Base-by-base conservation (phyloP, 2,113 vertebrate genomes). In the Euleptes europaea region DNA sequence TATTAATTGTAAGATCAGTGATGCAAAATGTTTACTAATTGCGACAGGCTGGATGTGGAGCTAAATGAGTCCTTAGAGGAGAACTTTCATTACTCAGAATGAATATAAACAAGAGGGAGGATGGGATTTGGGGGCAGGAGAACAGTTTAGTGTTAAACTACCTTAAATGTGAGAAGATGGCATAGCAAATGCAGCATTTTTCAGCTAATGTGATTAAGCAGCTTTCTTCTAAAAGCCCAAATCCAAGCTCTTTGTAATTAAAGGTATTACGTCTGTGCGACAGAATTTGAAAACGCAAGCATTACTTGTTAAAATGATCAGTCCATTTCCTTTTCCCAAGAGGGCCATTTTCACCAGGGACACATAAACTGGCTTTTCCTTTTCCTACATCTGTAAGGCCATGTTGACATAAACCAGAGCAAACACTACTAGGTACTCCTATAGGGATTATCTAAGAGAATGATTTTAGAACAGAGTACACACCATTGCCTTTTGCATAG, bases 1-100 rank as follows among this genome's bases (percentile, higher is more conserved):
- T 65, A 49, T 76, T 77, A 74, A 90, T 88, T 88, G 33, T 85
- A 60, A 78, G 84, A 73, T 82, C 28, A 66, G 57, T 70, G 78
- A 86, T 84, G 73, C 38, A 81, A 66, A 31, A 33, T 86, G 78
- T 87, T 88, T 92, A 73, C 57, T 92, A 90, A 89, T 72, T 86
- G 40, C 40, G 71, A 73, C 72, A 88, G 76, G 86, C 57, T 89
- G 91, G 49, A 19, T 54, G n/a, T 14, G 87, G 65, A 21, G 26
- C 71, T 86, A 84, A 89, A 85, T 54, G 47, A 83, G n/a, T 74
- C n/a, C 89, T 88, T 77, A 66, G 74, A 84, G 72, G 67, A 63
- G 51, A 5, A 47, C 49, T 80, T 90, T 73, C 44, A 76, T 7
- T 51, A 75, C 44, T 71, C 71, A n/a, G 74, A 91, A 84, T 65